Percentiles rank a stretch among this genome's conserved stretches.
Conservation (phyloP, 2,888 invertebrate genomes). For the Epistrophe eligans region DNA sequence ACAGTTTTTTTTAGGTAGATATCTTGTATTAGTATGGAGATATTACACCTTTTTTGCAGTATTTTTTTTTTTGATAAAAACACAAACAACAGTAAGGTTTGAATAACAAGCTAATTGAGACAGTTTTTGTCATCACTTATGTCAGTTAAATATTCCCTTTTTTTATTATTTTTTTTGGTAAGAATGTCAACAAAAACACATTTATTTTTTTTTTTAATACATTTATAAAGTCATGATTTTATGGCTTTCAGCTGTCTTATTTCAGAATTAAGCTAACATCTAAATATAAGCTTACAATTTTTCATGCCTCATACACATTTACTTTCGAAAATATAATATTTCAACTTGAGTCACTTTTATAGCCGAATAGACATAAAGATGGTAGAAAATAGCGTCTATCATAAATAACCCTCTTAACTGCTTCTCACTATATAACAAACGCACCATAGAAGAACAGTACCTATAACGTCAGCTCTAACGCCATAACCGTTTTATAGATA, state of each 20-base stretch:
- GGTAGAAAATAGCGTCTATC: conserved; percentile 73
- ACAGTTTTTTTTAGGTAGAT: too few species aligned
- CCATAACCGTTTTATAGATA: conserved; percentile 15
- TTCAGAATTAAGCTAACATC: conserved; percentile 42
- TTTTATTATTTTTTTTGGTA: background rate
- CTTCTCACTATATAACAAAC: conserved; percentile 37
- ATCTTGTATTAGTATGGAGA: too few species aligned
- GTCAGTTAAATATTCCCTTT: background rate
- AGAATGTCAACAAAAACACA: conserved; percentile 1
- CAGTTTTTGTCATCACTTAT: background rate
- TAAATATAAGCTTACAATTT: conserved; percentile 55
- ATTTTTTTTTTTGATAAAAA: too few species aligned
- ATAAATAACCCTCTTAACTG: conserved; percentile 75
- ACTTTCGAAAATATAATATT: conserved; percentile 60
- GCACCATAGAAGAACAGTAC: conserved; percentile 26
- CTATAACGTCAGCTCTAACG: conserved; percentile 14
- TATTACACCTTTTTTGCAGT: too few species aligned
- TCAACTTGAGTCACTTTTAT: conserved; percentile 73
- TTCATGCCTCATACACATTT: conserved; percentile 54
- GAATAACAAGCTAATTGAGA: background rate
- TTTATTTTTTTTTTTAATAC: conserved; percentile 5
- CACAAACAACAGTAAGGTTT: background rate
- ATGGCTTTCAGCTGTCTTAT: conserved; percentile 9
- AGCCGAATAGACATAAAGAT: conserved; percentile 73
- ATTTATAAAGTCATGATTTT: conserved; percentile 23